Evolutionary conservation across 2,888 invertebrate species (phyloP).

Genomic region (Tenthredo mesomela): DNA sequence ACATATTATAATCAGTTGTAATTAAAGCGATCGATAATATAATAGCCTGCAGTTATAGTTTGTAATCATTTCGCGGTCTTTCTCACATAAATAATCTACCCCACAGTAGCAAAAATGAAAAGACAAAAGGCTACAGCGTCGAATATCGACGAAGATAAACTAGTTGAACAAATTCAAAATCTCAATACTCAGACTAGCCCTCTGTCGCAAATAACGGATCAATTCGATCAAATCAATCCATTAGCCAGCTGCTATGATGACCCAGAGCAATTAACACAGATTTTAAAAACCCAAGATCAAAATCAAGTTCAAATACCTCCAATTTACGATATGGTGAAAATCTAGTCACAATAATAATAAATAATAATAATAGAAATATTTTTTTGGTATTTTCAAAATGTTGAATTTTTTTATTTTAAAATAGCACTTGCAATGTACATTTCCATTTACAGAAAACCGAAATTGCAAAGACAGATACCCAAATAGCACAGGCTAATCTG

Average conservation of each 20-base stretch:
- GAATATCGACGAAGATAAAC: neutral
- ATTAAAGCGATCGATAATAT: neutral
- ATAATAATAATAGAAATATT: neutral
- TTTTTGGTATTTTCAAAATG: neutral
- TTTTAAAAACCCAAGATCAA: neutral
- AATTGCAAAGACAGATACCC: neutral
- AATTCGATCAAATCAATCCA: neutral
- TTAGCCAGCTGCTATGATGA: neutral
- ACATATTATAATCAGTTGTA: neutral
- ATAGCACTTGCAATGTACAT: neutral
- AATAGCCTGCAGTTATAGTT: neutral
- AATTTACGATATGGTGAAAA: neutral
- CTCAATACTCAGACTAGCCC: neutral
- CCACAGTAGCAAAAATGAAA: neutral
- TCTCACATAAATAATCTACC: neutral
- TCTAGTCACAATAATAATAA: neutral
- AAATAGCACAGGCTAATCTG: constrained; percentile 50
- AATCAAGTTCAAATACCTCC: neutral
- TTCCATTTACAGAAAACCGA: neutral
- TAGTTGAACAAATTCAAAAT: neutral
- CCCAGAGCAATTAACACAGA: neutral
- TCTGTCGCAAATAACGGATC: neutral
- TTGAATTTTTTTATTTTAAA: neutral
- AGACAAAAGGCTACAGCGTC: neutral
- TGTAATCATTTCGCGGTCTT: neutral